Percentiles rank a stretch among this genome's conserved stretches.
Evolutionary conservation across 2,113 vertebrate genomes (phyloP).

Genomic region (Hiodon alosoides): DNA sequence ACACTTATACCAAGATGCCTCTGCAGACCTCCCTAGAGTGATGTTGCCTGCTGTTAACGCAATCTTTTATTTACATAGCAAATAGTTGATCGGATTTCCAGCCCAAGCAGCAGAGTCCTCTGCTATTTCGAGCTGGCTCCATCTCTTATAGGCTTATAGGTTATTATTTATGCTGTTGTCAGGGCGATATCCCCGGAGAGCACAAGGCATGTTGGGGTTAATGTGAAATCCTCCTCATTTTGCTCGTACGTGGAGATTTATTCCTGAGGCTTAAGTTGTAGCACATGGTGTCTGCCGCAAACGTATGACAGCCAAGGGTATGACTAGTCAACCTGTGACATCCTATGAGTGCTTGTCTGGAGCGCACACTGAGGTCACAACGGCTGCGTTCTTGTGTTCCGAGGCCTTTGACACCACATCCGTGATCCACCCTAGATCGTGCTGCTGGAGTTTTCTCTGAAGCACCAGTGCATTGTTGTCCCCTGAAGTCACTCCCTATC

Average conservation of each 20-base stretch:
- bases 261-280: constrained; percentile 56
- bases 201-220: constrained; percentile 58
- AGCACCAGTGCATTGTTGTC: background rate
- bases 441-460: background rate
- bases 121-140: constrained; percentile 37
- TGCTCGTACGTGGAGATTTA: constrained; percentile 60
- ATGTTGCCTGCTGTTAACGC: constrained; percentile 51
- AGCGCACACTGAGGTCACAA: background rate
- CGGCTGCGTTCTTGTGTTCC: background rate
- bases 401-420: background rate
- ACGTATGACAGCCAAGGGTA: constrained; percentile 51
- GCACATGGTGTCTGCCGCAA: constrained; percentile 47
- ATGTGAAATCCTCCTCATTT: constrained; percentile 61
- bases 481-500: background rate
- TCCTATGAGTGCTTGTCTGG: constrained; percentile 14
- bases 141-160: constrained; percentile 47
- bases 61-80: constrained; percentile 39
- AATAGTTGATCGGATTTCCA: constrained; percentile 54
- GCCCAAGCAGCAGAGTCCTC: constrained; percentile 41
- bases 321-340: constrained; percentile 46
- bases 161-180: constrained; percentile 59
- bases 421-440: too few species aligned
- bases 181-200: constrained; percentile 53
- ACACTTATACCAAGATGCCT: background rate
- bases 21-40: constrained; percentile 21